phyloP scores from a whole-genome alignment of 2,113 vertebrate species.

The Laticauda colubrina region DNA sequence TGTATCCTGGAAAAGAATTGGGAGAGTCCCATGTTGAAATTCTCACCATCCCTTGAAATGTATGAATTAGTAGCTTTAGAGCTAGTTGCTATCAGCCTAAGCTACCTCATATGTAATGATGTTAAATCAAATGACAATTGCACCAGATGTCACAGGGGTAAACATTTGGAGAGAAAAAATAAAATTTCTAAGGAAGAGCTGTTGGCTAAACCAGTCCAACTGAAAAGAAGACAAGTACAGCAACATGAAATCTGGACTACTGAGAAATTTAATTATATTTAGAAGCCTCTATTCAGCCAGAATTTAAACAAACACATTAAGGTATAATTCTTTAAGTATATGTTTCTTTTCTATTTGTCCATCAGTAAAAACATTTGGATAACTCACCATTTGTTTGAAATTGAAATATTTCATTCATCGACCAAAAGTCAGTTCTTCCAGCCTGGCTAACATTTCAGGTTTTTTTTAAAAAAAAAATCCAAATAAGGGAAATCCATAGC shows the following conservation, averaged over 20 bases:
- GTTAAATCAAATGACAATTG: neutral
- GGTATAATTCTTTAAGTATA: neutral
- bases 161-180: neutral
- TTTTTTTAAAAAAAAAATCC: neutral
- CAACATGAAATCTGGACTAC: neutral
- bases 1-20: neutral
- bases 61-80: neutral
- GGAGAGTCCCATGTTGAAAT: neutral
- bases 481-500: neutral
- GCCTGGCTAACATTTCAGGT: neutral
- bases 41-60: neutral
- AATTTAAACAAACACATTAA: neutral
- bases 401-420: neutral
- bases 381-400: neutral
- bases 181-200: neutral
- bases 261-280: neutral
- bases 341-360: neutral
- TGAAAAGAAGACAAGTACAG: neutral
- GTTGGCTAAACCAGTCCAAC: neutral
- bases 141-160: neutral
- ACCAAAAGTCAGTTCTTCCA: neutral
- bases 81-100: neutral
- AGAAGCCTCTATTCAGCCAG: neutral
- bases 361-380: neutral
- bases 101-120: neutral